Evolutionary conservation across 2,888 invertebrate species (phyloP).

Genomic region (Drosophila nr. perissopoda): DNA sequence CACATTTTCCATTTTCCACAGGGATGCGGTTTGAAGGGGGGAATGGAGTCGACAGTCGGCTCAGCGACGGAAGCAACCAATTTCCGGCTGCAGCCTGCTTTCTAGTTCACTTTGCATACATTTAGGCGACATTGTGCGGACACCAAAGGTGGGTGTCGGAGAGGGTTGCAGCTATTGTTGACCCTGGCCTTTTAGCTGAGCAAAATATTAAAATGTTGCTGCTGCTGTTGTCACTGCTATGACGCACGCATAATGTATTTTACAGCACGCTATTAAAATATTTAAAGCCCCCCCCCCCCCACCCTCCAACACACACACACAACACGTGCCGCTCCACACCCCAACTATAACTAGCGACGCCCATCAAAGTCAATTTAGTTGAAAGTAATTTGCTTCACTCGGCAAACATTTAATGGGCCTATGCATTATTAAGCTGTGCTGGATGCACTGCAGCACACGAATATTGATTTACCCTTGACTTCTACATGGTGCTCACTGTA

Average conservation of each 20-base stretch:
- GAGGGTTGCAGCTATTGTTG: neutral
- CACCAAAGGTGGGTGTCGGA: neutral
- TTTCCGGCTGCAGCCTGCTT: slow-evolving; percentile 61
- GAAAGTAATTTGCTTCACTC: slow-evolving; percentile 62
- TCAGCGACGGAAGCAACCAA: slow-evolving; percentile 66
- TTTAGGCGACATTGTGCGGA: slow-evolving; percentile 35
- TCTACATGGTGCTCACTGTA: neutral
- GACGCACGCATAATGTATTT: slow-evolving; percentile 60
- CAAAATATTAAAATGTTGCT: slow-evolving; percentile 37
- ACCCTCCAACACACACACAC: no score
- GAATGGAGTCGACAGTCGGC: neutral
- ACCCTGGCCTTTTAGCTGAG: slow-evolving; percentile 15
- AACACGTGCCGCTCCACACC: neutral
- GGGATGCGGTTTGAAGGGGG: neutral
- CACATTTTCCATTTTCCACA: neutral
- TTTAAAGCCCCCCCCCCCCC: neutral
- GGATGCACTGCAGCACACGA: slow-evolving; percentile 32
- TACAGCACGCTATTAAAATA: neutral
- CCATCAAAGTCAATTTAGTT: slow-evolving; percentile 54
- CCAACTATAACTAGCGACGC: slow-evolving; percentile 2
- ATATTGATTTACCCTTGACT: slow-evolving; percentile 36
- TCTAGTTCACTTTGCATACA: slow-evolving; percentile 61
- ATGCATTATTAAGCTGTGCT: slow-evolving; percentile 23
- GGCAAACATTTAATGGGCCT: slow-evolving; percentile 20
- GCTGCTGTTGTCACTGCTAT: slow-evolving; percentile 59